Evolutionary conservation across 2,113 vertebrate species (phyloP), one percentile per base, ranked within the genome.

Genomic region (Probosciger aterrimus): DNA sequence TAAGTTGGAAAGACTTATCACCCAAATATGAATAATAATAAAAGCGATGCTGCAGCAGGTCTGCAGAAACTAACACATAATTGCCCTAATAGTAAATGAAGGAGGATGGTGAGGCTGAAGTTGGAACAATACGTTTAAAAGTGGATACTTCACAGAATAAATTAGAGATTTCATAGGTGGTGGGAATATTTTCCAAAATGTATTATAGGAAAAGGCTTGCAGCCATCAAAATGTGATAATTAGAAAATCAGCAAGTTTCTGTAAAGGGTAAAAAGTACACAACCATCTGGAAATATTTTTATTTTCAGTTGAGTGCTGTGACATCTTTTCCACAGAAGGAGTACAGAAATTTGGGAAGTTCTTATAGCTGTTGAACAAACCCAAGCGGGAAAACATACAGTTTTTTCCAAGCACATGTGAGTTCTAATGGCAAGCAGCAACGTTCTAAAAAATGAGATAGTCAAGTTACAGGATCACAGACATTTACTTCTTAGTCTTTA

Each of bases 271-370:
- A 90, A 87, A 75, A 24, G 64, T 47, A 23, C 50, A 47, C 65
- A 75, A 43, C 8, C 16, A 28, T 71, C 47, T 75, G 75, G 88
- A 86, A 88, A 88, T 68, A 68, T 67, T 74, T 88, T 83, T 90
- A 46, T 90, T 88, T 92, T 89, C 46, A 62, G 74, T 55, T 68
- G 47, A 84, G 35, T 60, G 43, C 39, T 86, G 60, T 75, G 73
- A 76, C 73, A 89, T 77, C 24, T 95, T 92, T 96, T 95, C 86
- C 89, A 93, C 43, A 84, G 90, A 78, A 96, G 83, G 47, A 89
- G 39, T 57, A 37, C 19, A 69, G 83, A 86, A 68, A 84, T 71
- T 84, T 35, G 75, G 83, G 83, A 97, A 84, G 76, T 75, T 93
- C 76, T 86, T 93, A 82, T 84, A 95, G 64, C 43, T 78, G 46